Evolutionary conservation across 23 tunicate species (phyloP).

Genomic region (Botrylloides violaceus): DNA sequence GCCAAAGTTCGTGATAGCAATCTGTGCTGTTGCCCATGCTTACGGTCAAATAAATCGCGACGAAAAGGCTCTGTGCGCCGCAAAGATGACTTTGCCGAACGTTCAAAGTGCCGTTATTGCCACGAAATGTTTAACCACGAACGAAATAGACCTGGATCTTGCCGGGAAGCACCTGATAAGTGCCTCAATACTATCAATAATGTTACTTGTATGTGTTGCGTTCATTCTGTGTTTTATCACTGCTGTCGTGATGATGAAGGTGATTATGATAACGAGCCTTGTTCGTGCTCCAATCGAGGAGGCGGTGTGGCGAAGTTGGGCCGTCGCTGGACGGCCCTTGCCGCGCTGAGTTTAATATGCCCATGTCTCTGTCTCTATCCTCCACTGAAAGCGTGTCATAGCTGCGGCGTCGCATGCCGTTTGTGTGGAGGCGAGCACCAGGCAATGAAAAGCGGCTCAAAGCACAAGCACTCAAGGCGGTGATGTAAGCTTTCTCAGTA

Average conservation of each 20-base stretch:
- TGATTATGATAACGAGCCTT: slow-evolving; percentile 46
- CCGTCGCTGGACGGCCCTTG: slow-evolving; percentile 52
- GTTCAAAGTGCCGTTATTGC: slow-evolving; percentile 65
- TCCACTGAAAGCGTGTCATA: slow-evolving; percentile 49
- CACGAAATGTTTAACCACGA: slow-evolving; percentile 69
- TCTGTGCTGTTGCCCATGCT: slow-evolving; percentile 20
- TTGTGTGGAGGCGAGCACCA: slow-evolving; percentile 85
- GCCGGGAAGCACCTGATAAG: slow-evolving; percentile 74
- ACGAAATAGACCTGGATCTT: slow-evolving; percentile 73
- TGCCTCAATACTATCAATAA: slow-evolving; percentile 29
- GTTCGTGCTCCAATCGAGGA: slow-evolving; percentile 34
- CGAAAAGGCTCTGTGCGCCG: slow-evolving; percentile 2
- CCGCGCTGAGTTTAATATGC: slow-evolving; percentile 37
- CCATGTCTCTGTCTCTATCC: slow-evolving; percentile 85
- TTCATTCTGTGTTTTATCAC: slow-evolving; percentile 30
- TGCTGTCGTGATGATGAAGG: slow-evolving; percentile 58
- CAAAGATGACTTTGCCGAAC: slow-evolving; percentile 79
- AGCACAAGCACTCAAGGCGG: background rate
- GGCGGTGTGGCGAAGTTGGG: background rate
- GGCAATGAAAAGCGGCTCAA: background rate
- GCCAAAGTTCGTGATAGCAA: background rate
- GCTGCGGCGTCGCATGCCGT: slow-evolving; percentile 61
- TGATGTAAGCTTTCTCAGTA: no score
- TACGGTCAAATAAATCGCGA: background rate
- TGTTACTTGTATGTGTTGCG: slow-evolving; percentile 42